These are phyloP conservation scores for Lycaena phlaeas DNA, from an alignment of 2,888 invertebrate species.

Conservation along the genomic window DNA sequence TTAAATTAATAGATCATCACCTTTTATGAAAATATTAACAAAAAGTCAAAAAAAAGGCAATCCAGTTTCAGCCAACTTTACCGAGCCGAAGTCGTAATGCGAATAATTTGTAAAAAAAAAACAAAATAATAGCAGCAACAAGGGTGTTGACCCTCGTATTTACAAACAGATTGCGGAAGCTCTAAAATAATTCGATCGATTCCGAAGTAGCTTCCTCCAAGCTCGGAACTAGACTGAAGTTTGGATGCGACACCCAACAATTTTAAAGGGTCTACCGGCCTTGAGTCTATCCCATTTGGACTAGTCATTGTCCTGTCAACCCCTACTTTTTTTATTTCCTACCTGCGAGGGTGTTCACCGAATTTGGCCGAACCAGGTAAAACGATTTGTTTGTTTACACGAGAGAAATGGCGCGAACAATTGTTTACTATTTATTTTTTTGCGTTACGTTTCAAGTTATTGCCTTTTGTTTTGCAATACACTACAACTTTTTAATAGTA, in stretches of 20 bases:
- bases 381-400: constrained; percentile 52
- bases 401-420: constrained; percentile 55
- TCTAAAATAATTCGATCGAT: constrained; percentile 24
- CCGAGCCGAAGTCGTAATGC: no score
- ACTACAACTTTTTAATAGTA: neutral
- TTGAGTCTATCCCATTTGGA: constrained; percentile 53
- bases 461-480: neutral
- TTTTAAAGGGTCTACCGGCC: constrained; percentile 63
- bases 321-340: constrained; percentile 36
- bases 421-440: constrained; percentile 37
- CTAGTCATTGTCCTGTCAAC: constrained; percentile 36
- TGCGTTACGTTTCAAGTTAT: neutral
- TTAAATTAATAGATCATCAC: no score
- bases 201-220: constrained; percentile 49
- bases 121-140: constrained; percentile 21
- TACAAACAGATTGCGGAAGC: constrained; percentile 42
- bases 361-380: constrained; percentile 38
- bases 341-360: constrained; percentile 26
- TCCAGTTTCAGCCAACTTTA: no score
- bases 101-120: constrained; percentile 9
- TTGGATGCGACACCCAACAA: constrained; percentile 52
- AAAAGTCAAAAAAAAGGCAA: no score
- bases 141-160: constrained; percentile 49
- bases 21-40: no score
- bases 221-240: constrained; percentile 62